Evolutionary conservation across 2,888 invertebrate species (phyloP).

Genomic region (Xestia c-nigrum): DNA sequence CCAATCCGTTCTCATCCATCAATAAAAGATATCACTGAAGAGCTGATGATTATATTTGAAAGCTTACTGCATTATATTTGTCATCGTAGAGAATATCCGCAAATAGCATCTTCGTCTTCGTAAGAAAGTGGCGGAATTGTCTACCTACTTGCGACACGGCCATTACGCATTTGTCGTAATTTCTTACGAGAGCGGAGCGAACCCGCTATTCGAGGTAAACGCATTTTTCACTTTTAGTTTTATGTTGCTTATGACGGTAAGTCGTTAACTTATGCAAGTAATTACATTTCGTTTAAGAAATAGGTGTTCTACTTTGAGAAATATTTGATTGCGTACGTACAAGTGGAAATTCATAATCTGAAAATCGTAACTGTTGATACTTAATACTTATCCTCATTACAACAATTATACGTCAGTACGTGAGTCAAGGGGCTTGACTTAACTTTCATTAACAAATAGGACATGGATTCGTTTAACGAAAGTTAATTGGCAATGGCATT

Average conservation of each 20-base stretch:
- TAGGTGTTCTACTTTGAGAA: conserved; percentile 45
- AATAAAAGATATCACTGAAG: conserved; percentile 3
- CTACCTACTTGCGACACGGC: conserved; percentile 81
- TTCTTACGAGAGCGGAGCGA: conserved; percentile 83
- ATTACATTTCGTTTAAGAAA: conserved; percentile 48
- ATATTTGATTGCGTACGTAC: conserved; percentile 17
- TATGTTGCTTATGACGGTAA: conserved; percentile 46
- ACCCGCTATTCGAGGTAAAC: conserved; percentile 76
- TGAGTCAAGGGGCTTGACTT: conserved; percentile 15
- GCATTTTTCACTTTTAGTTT: conserved; percentile 66
- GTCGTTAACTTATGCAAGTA: conserved; percentile 56
- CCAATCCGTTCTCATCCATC: conserved; percentile 10
- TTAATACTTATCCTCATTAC: conserved; percentile 5
- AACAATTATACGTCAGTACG: neutral
- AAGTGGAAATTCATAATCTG: conserved; percentile 21
- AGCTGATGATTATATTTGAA: conserved; percentile 56
- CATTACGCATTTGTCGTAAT: conserved; percentile 86
- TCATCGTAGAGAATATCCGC: conserved; percentile 65
- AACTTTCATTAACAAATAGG: conserved; percentile 24
- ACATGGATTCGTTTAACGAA: conserved; percentile 19
- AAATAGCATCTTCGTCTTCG: conserved; percentile 75
- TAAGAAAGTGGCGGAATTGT: conserved; percentile 78
- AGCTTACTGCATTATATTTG: conserved; percentile 61
- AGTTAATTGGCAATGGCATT: conserved; percentile 2
- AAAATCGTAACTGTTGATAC: conserved; percentile 13